phyloP scores from a whole-genome alignment of 2,888 invertebrate species.

The Noctua fimbriata region DNA sequence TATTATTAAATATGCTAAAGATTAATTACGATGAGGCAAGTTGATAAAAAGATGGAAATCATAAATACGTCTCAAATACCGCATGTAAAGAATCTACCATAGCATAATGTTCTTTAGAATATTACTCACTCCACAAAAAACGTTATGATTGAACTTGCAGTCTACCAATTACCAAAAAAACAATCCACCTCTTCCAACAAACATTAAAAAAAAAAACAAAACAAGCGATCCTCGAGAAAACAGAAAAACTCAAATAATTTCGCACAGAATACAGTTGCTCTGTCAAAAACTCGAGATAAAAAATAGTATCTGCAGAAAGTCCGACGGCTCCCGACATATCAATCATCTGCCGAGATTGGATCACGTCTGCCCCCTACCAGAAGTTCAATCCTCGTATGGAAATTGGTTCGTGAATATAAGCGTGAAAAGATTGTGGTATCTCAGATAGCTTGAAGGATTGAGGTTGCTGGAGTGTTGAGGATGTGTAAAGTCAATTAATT shows the following conservation, averaged over 20 bases:
- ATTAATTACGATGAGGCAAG: background rate
- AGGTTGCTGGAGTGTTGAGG: constrained; percentile 1
- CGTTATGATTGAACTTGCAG: too few relatives aligned
- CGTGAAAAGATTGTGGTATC: constrained; percentile 50
- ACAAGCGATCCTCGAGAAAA: constrained; percentile 11
- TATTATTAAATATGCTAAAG: background rate
- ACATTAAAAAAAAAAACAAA: constrained; percentile 28
- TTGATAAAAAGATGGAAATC: background rate
- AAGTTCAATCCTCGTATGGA: constrained; percentile 62
- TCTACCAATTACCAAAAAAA: constrained; percentile 16
- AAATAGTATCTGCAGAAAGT: constrained; percentile 70
- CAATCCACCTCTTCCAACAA: constrained; percentile 3
- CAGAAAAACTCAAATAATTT: constrained; percentile 70
- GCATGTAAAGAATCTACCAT: background rate
- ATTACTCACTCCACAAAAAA: background rate
- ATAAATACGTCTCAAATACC: background rate
- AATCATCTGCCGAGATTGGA: constrained; percentile 80
- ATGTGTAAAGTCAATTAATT: constrained; percentile 8
- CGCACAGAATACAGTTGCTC: constrained; percentile 66
- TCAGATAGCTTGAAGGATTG: constrained; percentile 34
- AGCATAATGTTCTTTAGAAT: too few relatives aligned
- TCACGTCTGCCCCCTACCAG: constrained; percentile 73
- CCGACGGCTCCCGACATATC: constrained; percentile 74
- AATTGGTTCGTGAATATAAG: constrained; percentile 59
- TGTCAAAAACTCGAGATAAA: constrained; percentile 79